These are phyloP conservation scores for Drosophila lacertosa DNA, from an alignment of 1,140 invertebrate genomes.

Conservation along the genomic window DNA sequence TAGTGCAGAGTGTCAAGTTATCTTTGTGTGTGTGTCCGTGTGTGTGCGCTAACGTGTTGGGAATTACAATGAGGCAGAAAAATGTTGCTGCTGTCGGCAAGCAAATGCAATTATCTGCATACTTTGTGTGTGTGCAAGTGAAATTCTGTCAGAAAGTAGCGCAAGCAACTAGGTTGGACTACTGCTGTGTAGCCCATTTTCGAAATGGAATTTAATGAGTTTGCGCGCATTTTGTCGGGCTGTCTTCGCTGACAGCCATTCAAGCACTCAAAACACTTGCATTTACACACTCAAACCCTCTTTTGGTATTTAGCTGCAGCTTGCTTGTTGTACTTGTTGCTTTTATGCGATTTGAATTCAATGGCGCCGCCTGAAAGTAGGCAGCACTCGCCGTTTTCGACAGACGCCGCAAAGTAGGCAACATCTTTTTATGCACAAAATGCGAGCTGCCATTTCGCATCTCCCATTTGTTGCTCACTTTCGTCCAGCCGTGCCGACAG, in stretches of 20 bases:
- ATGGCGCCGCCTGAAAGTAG: conserved; percentile 37
- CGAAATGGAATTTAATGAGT: conserved; percentile 21
- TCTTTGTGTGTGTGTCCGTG: conserved; percentile 4
- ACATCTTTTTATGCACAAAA: conserved; percentile 23
- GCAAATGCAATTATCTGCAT: conserved; percentile 43
- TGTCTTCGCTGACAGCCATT: conserved; percentile 5
- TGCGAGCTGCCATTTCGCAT: conserved; percentile 6
- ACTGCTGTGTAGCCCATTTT: not conserved
- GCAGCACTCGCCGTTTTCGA: conserved; percentile 39
- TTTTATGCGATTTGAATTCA: conserved; percentile 43
- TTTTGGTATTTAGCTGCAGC: conserved; percentile 22
- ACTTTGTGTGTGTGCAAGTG: conserved; percentile 11
- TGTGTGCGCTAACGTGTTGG: conserved; percentile 16
- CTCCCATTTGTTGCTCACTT: conserved; percentile 23
- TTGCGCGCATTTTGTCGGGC: conserved; percentile 19
- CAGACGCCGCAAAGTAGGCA: conserved; percentile 40
- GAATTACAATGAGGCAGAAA: conserved; percentile 27
- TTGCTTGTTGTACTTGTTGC: conserved; percentile 63
- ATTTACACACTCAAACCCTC: conserved; percentile 5
- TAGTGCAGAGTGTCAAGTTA: not conserved
- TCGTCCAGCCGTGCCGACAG: conserved; percentile 1
- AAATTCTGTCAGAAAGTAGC: conserved; percentile 4
- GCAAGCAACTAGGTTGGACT: not conserved
- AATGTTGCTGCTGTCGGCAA: conserved; percentile 8
- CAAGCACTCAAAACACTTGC: conserved; percentile 19